Evolutionary conservation across 2,888 invertebrate species (phyloP).

Genomic region (Dynastes tityus): DNA sequence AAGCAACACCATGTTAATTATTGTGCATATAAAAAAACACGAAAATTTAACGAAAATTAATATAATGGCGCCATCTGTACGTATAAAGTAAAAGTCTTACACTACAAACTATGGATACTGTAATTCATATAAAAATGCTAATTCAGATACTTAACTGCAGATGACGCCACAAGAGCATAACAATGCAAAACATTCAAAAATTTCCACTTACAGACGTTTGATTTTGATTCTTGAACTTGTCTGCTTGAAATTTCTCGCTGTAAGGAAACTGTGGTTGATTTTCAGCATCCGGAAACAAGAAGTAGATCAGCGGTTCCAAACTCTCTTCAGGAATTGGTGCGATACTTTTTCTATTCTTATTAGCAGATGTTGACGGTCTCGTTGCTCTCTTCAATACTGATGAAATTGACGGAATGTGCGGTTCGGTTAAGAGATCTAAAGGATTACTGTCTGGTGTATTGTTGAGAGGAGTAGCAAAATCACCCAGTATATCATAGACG

Average conservation of each 20-base stretch:
- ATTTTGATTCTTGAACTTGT: constrained; percentile 26
- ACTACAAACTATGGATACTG: not conserved
- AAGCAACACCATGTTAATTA: not conserved
- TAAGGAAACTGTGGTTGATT: constrained; percentile 75
- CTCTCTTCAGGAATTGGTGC: constrained; percentile 86
- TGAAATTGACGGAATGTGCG: constrained; percentile 79
- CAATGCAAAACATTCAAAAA: not conserved
- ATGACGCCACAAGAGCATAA: not conserved
- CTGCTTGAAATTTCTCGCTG: constrained; percentile 66
- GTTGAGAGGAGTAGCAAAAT: constrained; percentile 65
- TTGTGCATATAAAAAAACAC: constrained; percentile 43
- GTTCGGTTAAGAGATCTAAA: constrained; percentile 83
- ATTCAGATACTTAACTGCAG: not conserved
- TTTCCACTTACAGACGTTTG: constrained; percentile 21
- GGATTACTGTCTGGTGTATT: constrained; percentile 72
- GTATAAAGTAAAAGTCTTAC: not conserved
- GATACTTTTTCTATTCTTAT: constrained; percentile 72
- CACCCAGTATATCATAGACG: constrained; percentile 74
- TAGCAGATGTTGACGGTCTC: constrained; percentile 69
- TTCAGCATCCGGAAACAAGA: constrained; percentile 91
- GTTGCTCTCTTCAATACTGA: constrained; percentile 74
- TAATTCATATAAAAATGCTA: no score
- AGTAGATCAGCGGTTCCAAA: constrained; percentile 84
- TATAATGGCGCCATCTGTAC: no score
- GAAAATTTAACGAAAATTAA: not conserved